Conservation (phyloP, 2,888 invertebrate genomes). For the Conomelus anceps region DNA sequence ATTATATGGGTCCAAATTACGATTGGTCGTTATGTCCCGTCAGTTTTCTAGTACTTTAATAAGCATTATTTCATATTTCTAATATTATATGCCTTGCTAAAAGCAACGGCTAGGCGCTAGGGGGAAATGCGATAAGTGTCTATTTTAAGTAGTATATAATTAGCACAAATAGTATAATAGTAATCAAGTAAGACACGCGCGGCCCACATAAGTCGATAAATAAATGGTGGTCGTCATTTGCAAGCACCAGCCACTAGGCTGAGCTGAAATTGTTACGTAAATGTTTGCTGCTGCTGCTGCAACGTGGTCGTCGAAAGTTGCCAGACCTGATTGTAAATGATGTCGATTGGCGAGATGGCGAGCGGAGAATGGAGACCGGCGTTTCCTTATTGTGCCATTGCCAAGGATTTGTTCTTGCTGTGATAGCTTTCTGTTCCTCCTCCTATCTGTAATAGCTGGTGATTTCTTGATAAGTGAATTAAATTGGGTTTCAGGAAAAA, state of each 20-base stretch:
- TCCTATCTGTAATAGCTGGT: no score
- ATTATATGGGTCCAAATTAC: not conserved
- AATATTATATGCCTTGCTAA: no score
- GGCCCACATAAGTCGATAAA: not conserved
- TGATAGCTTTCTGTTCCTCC: not conserved
- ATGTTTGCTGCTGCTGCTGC: not conserved
- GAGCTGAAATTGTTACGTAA: not conserved
- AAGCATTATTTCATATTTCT: no score
- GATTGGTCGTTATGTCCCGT: no score
- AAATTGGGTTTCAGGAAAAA: no score
- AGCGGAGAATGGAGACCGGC: no score
- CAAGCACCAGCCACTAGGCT: not conserved
- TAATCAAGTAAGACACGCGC: not conserved
- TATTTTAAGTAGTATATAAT: not conserved
- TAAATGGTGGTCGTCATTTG: not conserved
- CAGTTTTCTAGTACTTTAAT: not conserved
- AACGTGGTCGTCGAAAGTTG: not conserved
- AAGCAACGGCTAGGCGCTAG: not conserved
- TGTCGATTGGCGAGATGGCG: not conserved
- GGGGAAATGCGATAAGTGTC: not conserved
- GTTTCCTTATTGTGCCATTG: not conserved
- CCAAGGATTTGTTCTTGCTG: not conserved
- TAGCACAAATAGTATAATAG: no score
- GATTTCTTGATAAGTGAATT: no score
- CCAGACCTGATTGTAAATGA: not conserved